These are phyloP conservation scores for Scotopteryx bipunctaria DNA, from an alignment of 2,888 invertebrate genomes.

Conservation along the genomic window DNA sequence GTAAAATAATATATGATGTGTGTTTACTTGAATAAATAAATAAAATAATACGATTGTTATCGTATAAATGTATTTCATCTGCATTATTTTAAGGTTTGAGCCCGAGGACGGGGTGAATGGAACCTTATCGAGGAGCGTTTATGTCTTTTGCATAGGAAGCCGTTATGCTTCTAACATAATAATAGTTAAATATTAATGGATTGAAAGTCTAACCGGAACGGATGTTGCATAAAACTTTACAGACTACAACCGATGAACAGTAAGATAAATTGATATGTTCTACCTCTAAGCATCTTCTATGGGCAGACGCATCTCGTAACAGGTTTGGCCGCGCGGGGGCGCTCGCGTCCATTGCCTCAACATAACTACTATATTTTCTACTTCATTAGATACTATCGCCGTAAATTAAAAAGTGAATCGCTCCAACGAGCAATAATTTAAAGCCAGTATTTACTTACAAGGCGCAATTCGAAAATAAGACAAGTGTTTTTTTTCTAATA, in stretches of 20 bases:
- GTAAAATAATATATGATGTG: too few species aligned
- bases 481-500: neutral
- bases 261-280: constrained; percentile 1
- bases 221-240: neutral
- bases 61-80: too few species aligned
- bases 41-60: too few species aligned
- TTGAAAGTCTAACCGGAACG: neutral
- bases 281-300: constrained; percentile 4
- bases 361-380: constrained; percentile 2
- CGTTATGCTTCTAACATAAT: neutral
- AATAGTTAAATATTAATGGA: neutral
- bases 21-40: too few species aligned
- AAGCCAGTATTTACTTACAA: neutral
- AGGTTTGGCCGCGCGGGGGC: constrained; percentile 16
- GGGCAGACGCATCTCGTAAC: constrained; percentile 17
- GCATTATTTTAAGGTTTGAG: too few species aligned
- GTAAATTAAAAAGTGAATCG: constrained; percentile 1
- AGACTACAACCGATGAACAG: neutral
- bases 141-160: constrained; percentile 9
- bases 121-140: constrained; percentile 7
- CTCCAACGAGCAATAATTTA: neutral
- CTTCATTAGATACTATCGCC: constrained; percentile 1
- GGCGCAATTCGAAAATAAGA: neutral
- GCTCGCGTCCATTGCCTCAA: constrained; percentile 1
- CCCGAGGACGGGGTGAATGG: neutral